These are phyloP conservation scores for Hydra vulgaris DNA, from an alignment of 30 jellyfish, hydroid and myxozoan genomes.

Conservation along the genomic window DNA sequence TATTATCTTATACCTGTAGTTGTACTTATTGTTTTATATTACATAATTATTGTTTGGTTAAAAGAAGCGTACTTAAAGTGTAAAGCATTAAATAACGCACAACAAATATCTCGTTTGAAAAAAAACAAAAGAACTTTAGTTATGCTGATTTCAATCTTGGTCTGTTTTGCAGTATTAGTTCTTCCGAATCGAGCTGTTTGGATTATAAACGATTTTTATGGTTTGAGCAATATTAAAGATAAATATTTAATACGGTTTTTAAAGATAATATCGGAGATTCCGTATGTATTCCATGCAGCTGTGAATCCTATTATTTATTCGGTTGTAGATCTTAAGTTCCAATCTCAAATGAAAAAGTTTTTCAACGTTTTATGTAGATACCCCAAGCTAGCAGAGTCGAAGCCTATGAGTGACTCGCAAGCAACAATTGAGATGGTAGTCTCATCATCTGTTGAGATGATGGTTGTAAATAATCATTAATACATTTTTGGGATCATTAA, in stretches of 20 bases:
- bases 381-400: too few relatives aligned
- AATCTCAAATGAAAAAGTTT: too few relatives aligned
- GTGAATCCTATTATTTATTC: too few relatives aligned
- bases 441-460: too few relatives aligned
- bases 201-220: not conserved
- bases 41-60: not conserved
- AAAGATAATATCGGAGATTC: not conserved
- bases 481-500: too few relatives aligned
- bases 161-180: not conserved
- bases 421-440: too few relatives aligned
- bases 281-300: not conserved
- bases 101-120: not conserved
- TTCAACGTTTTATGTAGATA: too few relatives aligned
- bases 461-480: too few relatives aligned
- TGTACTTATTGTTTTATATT: not conserved
- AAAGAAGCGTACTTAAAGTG: not conserved
- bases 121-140: not conserved
- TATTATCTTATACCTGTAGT: not conserved
- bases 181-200: not conserved
- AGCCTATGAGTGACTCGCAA: too few relatives aligned
- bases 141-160: not conserved
- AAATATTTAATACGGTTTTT: not conserved
- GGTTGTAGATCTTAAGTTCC: too few relatives aligned
- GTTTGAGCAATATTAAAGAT: not conserved
- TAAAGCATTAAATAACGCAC: not conserved